phyloP scores from a whole-genome alignment of 2,888 invertebrate genomes.

The Drosophila anomelani region DNA sequence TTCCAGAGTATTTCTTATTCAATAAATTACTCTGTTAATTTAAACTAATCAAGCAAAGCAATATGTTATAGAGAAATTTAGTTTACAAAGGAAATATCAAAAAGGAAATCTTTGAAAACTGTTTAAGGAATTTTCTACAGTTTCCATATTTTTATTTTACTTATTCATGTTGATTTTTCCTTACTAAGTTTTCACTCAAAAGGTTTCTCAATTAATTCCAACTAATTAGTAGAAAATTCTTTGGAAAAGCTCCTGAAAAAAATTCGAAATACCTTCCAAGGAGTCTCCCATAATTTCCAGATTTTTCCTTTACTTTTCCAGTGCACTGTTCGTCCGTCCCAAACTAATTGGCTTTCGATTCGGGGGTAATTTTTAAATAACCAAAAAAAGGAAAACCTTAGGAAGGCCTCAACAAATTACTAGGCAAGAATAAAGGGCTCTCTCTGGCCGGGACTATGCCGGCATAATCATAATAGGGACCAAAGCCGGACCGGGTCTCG shows the following conservation, averaged over 20 bases:
- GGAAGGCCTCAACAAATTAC: constrained; percentile 4
- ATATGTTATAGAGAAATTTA: not conserved
- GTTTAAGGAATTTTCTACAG: not conserved
- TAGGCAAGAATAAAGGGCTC: constrained; percentile 12
- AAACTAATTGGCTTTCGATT: constrained; percentile 32
- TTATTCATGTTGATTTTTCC: not conserved
- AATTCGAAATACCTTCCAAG: not conserved
- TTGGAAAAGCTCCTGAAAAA: not conserved
- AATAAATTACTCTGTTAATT: not conserved
- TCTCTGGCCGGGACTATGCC: constrained; percentile 16
- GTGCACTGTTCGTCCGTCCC: not conserved
- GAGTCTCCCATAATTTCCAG: not conserved
- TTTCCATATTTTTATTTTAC: not conserved
- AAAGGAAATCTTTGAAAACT: not conserved
- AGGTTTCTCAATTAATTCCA: not conserved
- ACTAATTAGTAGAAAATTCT: not conserved
- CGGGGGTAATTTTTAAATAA: constrained; percentile 24
- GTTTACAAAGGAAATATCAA: not conserved
- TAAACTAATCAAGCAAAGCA: not conserved
- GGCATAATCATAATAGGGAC: constrained; percentile 33
- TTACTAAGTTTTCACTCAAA: no score
- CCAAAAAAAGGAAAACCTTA: constrained; percentile 10
- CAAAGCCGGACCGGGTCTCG: not conserved
- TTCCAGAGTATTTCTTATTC: no score
- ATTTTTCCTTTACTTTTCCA: not conserved